Percentiles rank a stretch among this genome's conserved stretches.
These are phyloP conservation scores for Ceriagrion tenellum DNA, from an alignment of 2,888 invertebrate genomes.

Conservation along the genomic window DNA sequence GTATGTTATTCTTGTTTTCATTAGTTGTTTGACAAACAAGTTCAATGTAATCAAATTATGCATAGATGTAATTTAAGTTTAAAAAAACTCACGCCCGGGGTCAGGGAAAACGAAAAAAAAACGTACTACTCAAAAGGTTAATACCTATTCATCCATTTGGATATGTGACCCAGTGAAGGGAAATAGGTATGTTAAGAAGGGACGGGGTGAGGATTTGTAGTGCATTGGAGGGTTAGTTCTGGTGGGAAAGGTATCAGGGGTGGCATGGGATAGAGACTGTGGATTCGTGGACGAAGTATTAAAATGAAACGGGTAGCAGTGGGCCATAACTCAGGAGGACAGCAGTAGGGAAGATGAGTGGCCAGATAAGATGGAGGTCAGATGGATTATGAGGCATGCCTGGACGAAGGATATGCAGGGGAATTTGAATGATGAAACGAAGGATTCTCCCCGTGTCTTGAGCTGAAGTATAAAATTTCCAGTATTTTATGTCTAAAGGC, in stretches of 20 bases:
- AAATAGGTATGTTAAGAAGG: neutral
- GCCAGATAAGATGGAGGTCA: neutral
- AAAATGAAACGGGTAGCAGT: neutral
- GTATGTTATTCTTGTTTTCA: too few relatives aligned
- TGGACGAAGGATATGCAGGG: neutral
- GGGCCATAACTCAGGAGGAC: too few relatives aligned
- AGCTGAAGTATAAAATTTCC: neutral
- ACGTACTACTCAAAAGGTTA: too few relatives aligned
- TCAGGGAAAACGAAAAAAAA: too few relatives aligned
- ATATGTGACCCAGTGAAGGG: too few relatives aligned
- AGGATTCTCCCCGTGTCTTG: neutral
- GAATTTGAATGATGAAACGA: neutral
- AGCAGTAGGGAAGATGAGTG: neutral
- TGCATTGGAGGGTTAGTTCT: neutral
- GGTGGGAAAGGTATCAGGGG: neutral
- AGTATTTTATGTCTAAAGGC: too few relatives aligned
- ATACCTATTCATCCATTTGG: too few relatives aligned
- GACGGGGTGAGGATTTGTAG: neutral
- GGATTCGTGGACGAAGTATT: constrained; percentile 5
- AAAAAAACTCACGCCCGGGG: too few relatives aligned
- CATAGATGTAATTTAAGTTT: too few relatives aligned
- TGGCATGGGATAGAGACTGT: neutral
- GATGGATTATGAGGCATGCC: neutral
- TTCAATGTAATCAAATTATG: too few relatives aligned
- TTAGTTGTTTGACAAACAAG: too few relatives aligned